Evolutionary conservation across 1,140 invertebrate genomes (phyloP).

Genomic region (Brachionus rubens): DNA sequence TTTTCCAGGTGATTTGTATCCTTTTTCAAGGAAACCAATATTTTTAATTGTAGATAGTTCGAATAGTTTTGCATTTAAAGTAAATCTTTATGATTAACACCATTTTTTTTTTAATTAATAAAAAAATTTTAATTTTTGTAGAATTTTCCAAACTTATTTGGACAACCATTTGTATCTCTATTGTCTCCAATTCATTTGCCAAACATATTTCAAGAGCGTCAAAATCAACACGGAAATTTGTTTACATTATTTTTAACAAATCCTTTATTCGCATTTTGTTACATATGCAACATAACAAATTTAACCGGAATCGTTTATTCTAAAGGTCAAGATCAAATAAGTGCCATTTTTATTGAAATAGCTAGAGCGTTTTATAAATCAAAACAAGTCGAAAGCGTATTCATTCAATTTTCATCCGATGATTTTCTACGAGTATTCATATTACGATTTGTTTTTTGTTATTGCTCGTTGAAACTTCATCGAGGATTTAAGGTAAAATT

Average conservation of each 20-base stretch:
- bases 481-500: slow-evolving; percentile 67
- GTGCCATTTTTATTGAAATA: slow-evolving; percentile 41
- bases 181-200: slow-evolving; percentile 89
- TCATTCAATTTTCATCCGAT: slow-evolving; percentile 84
- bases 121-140: slow-evolving; percentile 51
- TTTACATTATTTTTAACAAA: slow-evolving; percentile 92
- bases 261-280: slow-evolving; percentile 85
- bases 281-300: slow-evolving; percentile 78
- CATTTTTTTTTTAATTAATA: neutral
- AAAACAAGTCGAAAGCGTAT: slow-evolving; percentile 52
- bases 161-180: slow-evolving; percentile 85
- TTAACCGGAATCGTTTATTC: slow-evolving; percentile 84
- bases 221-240: slow-evolving; percentile 78
- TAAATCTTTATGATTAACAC: slow-evolving; percentile 47
- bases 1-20: slow-evolving; percentile 86
- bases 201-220: slow-evolving; percentile 67
- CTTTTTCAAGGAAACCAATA: slow-evolving; percentile 83
- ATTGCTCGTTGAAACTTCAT: slow-evolving; percentile 79
- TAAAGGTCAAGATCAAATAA: slow-evolving; percentile 71
- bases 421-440: slow-evolving; percentile 84
- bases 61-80: slow-evolving; percentile 86
- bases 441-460: slow-evolving; percentile 86
- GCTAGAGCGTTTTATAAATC: slow-evolving; percentile 22
- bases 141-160: slow-evolving; percentile 85
- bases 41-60: slow-evolving; percentile 91